Percentiles rank a stretch among this genome's conserved stretches.
These are phyloP conservation scores for Dorcus parallelipipedus DNA, from an alignment of 2,888 invertebrate species.

Conservation along the genomic window DNA sequence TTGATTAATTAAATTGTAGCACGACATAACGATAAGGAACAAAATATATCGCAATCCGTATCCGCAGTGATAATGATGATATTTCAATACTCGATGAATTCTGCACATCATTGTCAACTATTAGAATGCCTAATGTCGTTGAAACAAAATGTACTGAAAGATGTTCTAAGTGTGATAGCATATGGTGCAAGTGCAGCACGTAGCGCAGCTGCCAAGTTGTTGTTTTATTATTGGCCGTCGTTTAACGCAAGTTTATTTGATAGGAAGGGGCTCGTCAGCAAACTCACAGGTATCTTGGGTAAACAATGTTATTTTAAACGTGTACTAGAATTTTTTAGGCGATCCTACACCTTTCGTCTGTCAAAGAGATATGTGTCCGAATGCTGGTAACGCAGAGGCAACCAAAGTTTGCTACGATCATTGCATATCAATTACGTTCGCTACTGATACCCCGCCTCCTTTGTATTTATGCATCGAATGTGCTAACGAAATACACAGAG, in stretches of 20 bases:
- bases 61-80: slow-evolving; percentile 97
- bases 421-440: slow-evolving; percentile 82
- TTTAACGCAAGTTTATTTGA: slow-evolving; percentile 93
- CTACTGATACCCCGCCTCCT: slow-evolving; percentile 87
- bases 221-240: slow-evolving; percentile 99
- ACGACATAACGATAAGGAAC: slow-evolving; percentile 68
- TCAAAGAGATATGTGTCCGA: slow-evolving; percentile 89
- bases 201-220: slow-evolving; percentile 92
- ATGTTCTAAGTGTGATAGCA: slow-evolving; percentile 92
- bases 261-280: slow-evolving; percentile 80
- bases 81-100: slow-evolving; percentile 91
- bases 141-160: slow-evolving; percentile 86
- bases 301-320: neutral
- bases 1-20: slow-evolving; percentile 48
- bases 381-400: slow-evolving; percentile 80
- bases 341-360: slow-evolving; percentile 80
- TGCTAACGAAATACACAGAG: slow-evolving; percentile 86
- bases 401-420: slow-evolving; percentile 95
- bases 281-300: slow-evolving; percentile 71
- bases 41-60: slow-evolving; percentile 80
- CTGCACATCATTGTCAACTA: slow-evolving; percentile 94
- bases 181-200: slow-evolving; percentile 93
- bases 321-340: slow-evolving; percentile 49
- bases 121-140: slow-evolving; percentile 94
- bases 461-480: slow-evolving; percentile 95